Base-by-base conservation (phyloP, 2,797 vertebrate species). In the Spinus olivaceus region DNA sequence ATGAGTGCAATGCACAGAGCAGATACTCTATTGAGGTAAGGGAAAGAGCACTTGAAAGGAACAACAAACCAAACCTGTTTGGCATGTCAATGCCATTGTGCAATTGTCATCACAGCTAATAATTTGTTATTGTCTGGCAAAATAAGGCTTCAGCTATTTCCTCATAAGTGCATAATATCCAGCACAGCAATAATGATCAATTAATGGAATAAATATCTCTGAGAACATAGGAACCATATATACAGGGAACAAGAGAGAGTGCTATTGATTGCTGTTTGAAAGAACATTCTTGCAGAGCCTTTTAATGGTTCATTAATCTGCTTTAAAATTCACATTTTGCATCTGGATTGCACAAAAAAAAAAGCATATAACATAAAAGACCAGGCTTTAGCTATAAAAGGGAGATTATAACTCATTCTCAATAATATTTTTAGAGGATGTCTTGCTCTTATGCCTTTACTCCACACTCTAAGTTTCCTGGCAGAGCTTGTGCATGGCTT, bases 1-100 rank as follows among this genome's bases (percentile, higher is more conserved):
- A 98, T 32, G 98, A 99, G 97, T 98, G 98, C 96, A 97, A 97
- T 28, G 97, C 98, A 39, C 97, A 98, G 94, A 98, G 97, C 97
- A 98, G 82, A 85, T 95, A 98, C 78, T 95, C 95, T 22, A n/a
- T 96, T 54, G 64, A 97, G 89, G 88, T 97, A 95, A 95, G 92
- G 69, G 80, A 91, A 70, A 17, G 63, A 93, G 46, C 10, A 13
- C 80, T 90, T 65, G 39, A 84, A 93, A 61, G 42, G 42, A 66
- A 72, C 87, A 94, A 17, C 61, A 86, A 86, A 94, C 84, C 63
- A 77, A 97, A 80, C n/a, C 37, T 91, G 57, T 95, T 96, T 94
- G 71, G 93, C 35, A 24, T 25, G 53, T 67, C 83, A 35, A 44
- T 5, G 23, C 54, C 56, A 79, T 33, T 64, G 54, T 81, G 90